Evolutionary conservation across 2,888 invertebrate species (phyloP), one percentile per base, ranked within the genome.

Genomic region (Chaetoderma sp.): DNA sequence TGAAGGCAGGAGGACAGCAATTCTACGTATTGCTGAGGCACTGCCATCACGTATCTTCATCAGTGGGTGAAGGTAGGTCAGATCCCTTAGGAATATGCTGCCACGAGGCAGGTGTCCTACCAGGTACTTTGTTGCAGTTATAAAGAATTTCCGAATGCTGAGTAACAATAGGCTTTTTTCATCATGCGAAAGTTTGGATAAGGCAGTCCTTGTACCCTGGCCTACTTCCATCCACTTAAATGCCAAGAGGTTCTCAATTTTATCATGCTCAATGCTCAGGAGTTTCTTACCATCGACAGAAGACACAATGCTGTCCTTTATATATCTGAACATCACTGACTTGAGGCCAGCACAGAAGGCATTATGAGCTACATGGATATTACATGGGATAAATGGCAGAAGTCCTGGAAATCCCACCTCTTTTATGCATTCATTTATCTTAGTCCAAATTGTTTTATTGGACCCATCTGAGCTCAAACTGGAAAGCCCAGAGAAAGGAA

Each of bases 361-460:
- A 36, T 36, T 36, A 36, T 36, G 39, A 21, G 68, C 73, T 23
- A 65, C 60, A 69, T 68, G 68, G n/a, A 72, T 39, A 55, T 57
- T 71, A 25, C 70, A 72, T 21, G 70, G 60, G 28, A 61, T 52
- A 25, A 72, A 68, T 13, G 56, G 57, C 44, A 68, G 30, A 39
- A 72, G 33, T 18, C 63, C 60, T 36, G 49, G 56, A 44, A 49
- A 44, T 16, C 65, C 70, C n/a, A 47, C 57, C n/a, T 39, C 28
- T 50, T 64, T 36, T 36, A 36, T 10, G n/a, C 10, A n/a, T 36
- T 36, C 39, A n/a, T 36, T 50, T 64, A 66, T 23, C 30, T 59
- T 55, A 36, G 58, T 66, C 68, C 65, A 68, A 27, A 74, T 62
- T n/a, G 67, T 63, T 44, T 72, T 72, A 69, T 67, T 72, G 42